Evolutionary conservation across 2,888 invertebrate genomes (phyloP).

Genomic region (Sarcophaga variegata): DNA sequence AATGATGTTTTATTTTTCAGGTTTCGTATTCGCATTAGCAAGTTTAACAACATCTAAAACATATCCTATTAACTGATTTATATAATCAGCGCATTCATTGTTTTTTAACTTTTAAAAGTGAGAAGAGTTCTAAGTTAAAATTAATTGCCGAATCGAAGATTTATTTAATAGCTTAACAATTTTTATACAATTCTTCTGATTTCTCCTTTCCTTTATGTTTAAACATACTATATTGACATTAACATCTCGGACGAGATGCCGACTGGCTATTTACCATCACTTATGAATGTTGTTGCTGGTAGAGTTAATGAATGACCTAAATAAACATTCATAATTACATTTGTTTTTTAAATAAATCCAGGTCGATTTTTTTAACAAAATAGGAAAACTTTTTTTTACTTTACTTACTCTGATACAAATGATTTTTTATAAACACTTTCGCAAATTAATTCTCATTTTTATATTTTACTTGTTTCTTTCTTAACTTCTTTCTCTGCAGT

Average conservation of each 20-base stretch:
- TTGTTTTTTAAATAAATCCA: neutral
- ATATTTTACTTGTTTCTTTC: constrained; percentile 25
- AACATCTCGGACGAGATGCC: neutral
- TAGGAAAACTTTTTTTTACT: neutral
- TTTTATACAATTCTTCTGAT: no score
- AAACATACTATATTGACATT: neutral
- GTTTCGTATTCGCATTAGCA: neutral
- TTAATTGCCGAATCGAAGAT: no score
- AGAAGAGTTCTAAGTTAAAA: no score
- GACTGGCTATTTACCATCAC: constrained; percentile 1
- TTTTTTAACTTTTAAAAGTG: no score
- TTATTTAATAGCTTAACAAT: no score
- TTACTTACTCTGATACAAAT: constrained; percentile 47
- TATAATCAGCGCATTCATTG: no score
- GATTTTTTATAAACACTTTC: neutral
- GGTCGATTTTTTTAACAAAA: neutral
- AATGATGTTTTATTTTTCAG: neutral
- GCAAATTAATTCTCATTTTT: neutral
- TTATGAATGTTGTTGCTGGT: neutral
- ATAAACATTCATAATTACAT: constrained; percentile 15
- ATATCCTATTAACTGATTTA: no score
- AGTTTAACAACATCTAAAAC: no score
- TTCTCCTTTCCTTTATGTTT: no score
- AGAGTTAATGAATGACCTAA: constrained; percentile 34
- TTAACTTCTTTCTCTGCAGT: constrained; percentile 14